phyloP scores from a whole-genome alignment of 1,140 invertebrate species.

The Atta colombica region DNA sequence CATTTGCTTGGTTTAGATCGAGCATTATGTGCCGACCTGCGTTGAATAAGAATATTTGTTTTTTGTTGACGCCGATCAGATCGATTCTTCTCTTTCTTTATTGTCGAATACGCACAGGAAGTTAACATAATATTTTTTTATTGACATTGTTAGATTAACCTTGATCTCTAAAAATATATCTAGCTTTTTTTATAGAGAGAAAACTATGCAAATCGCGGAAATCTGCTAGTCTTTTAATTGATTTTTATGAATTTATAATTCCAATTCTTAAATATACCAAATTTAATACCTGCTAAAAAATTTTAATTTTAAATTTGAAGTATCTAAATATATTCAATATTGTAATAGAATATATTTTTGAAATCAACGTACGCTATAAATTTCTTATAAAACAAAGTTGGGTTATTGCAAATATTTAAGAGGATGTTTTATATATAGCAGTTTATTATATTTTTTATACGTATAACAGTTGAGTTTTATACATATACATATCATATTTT shows the following conservation, averaged over 20 bases:
- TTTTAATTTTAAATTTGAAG: neutral
- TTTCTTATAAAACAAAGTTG: neutral
- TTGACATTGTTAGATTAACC: constrained; percentile 43
- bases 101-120: constrained; percentile 24
- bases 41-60: constrained; percentile 61
- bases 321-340: neutral
- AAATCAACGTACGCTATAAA: neutral
- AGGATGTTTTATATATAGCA: neutral
- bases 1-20: neutral
- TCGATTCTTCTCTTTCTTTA: neutral
- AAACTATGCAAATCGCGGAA: constrained; percentile 34
- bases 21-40: constrained; percentile 1
- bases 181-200: constrained; percentile 32
- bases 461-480: neutral
- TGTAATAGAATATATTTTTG: neutral
- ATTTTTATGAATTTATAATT: constrained; percentile 16
- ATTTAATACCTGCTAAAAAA: constrained; percentile 2
- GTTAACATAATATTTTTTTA: constrained; percentile 49
- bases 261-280: no score
- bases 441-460: neutral
- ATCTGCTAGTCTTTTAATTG: constrained; percentile 1
- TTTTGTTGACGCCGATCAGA: constrained; percentile 8
- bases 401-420: neutral
- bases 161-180: constrained; percentile 50
- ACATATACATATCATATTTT: neutral